Conservation (phyloP, 2,797 vertebrate genomes). For the Coregonus suidteri region DNA sequence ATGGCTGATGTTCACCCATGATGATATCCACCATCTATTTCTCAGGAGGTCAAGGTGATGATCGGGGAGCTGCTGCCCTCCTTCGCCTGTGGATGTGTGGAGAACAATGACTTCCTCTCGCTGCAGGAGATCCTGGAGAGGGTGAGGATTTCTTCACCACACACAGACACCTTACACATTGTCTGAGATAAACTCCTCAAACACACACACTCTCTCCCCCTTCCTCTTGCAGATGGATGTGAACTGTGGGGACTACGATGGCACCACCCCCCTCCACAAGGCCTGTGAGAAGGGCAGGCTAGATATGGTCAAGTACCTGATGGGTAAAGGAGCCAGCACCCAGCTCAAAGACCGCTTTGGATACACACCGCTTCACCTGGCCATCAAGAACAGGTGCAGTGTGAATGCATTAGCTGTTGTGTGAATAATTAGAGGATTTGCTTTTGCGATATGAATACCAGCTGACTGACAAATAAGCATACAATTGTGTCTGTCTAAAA, state of each 20-base stretch:
- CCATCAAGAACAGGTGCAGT: constrained; percentile 26
- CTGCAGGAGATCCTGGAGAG: constrained; percentile 27
- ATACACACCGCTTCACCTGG: constrained; percentile 27
- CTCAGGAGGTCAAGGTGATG: not conserved
- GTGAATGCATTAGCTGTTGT: too few relatives aligned
- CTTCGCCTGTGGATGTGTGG: constrained; percentile 22
- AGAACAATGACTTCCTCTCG: constrained; percentile 25
- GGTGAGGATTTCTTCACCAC: constrained; percentile 4
- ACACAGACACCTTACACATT: not conserved
- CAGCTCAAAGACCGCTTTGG: constrained; percentile 15
- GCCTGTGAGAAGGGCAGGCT: constrained; percentile 30
- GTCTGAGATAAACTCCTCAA: not conserved
- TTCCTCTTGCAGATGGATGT: constrained; percentile 25
- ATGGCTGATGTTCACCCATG: too few relatives aligned
- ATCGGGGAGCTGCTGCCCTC: constrained; percentile 8
- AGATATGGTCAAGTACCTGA: constrained; percentile 27
- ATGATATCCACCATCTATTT: not conserved
- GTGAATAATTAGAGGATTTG: not conserved
- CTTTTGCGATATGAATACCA: not conserved
- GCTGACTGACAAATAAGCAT: not conserved
- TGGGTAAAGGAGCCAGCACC: constrained; percentile 16
- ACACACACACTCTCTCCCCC: not conserved
- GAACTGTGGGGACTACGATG: constrained; percentile 20
- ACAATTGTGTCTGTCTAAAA: not conserved
- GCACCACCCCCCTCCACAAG: constrained; percentile 27